Evolutionary conservation across 1,140 invertebrate species (phyloP), one percentile per base, ranked within the genome.

Genomic region (Chelonus insularis): DNA sequence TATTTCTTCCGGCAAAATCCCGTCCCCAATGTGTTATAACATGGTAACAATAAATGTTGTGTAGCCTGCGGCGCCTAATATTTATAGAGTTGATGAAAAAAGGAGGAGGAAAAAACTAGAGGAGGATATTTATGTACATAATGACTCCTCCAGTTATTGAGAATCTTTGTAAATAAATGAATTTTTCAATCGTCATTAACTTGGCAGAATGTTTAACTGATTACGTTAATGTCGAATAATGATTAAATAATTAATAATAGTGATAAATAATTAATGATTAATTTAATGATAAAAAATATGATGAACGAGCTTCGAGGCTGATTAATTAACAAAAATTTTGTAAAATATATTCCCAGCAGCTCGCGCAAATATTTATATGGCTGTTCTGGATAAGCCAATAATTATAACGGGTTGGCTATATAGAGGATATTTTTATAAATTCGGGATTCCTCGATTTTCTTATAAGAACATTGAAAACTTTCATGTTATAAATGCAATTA

Each of bases 361-460:
- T 60, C 58, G 39, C 50, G 50, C 58, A n/a, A n/a, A 54, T 60
- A 43, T 54, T 43, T 54, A 58, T 37, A 54, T 45, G 37, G 50
- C 36, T 52, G 57, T 52, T 54, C 45, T 45, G 23, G 23, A 32
- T 29, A 25, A 21, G 50, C 39, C 58, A 36, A 37, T 60, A 54
- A 23, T 57, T 39, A 39, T 39, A 39, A 52, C 50, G 32, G 12
- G 16, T 52, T 52, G 50, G 50, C 50, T 36, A 29, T 52, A 52
- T 52, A 60, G 50, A 60, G 37, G 23, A 60, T 60, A 60, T 60
- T 60, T 60, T 60, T 60, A 45, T 60, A 60, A 60, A 60, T 60
- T 60, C 37, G 58, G 50, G 58, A 34, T 43, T 61, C 59, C 51
- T 55, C 59, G 39, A 61, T 61, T 55, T 61, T 61, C n/a, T 48